A percentile compares a stretch with the other conserved stretches of the same genome.
phyloP scores from a whole-genome alignment of 2,113 vertebrate species.

The Hippocampus abdominalis region DNA sequence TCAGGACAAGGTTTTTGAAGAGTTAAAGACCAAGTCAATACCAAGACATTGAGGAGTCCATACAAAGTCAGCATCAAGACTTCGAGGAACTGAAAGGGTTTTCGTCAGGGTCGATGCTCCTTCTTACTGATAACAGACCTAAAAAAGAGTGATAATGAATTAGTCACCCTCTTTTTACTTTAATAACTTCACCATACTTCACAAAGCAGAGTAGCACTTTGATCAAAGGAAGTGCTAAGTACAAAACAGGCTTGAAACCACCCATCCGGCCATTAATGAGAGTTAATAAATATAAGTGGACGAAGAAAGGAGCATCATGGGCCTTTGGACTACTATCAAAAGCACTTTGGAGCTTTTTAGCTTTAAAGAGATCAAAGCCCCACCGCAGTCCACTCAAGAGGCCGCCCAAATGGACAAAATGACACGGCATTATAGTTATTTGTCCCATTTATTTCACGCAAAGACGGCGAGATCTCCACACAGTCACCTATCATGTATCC shows the following conservation, averaged over 20 bases:
- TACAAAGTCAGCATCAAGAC: not conserved
- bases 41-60: not conserved
- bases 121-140: too few species aligned
- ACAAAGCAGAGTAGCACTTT: not conserved
- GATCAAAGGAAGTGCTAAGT: not conserved
- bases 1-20: too few species aligned
- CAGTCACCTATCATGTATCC: not conserved
- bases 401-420: not conserved
- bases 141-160: not conserved
- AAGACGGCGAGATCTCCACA: not conserved
- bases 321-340: not conserved
- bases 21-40: not conserved
- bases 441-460: not conserved
- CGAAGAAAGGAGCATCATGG: not conserved
- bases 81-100: not conserved
- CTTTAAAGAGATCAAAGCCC: conserved; percentile 1
- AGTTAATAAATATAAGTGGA: not conserved
- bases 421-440: not conserved
- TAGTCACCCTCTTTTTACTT: too few species aligned
- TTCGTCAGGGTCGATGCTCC: too few species aligned
- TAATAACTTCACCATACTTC: not conserved
- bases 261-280: too few species aligned
- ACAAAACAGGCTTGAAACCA: not conserved
- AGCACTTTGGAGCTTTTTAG: not conserved
- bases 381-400: not conserved